Conservation (phyloP, 2,888 invertebrate genomes). For the Tipula unca region DNA sequence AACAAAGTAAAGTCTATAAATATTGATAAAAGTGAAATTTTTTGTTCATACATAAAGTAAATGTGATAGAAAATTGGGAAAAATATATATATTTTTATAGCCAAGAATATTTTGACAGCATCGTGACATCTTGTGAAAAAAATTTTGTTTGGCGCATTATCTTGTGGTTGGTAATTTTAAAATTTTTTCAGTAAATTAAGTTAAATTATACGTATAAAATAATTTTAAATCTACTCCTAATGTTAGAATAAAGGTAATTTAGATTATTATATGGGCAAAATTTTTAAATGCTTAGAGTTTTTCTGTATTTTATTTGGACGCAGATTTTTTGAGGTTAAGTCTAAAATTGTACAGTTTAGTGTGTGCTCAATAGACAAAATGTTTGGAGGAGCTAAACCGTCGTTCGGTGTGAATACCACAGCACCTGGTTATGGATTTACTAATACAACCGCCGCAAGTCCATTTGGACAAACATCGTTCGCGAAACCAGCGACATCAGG, state of each 20-base stretch:
- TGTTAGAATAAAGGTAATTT: not conserved
- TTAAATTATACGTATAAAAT: not conserved
- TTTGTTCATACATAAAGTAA: not conserved
- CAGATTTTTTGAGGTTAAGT: conserved; percentile 17
- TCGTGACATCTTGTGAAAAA: not conserved
- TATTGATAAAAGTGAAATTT: not conserved
- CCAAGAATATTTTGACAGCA: not conserved
- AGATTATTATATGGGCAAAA: not conserved
- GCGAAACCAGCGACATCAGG: conserved; percentile 51
- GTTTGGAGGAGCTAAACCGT: conserved; percentile 34
- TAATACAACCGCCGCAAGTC: conserved; percentile 35
- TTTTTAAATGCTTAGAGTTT: not conserved
- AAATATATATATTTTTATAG: not conserved
- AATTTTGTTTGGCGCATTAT: not conserved
- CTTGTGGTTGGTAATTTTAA: not conserved
- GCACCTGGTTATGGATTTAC: conserved; percentile 33
- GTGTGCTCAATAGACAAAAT: conserved; percentile 23
- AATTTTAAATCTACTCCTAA: not conserved
- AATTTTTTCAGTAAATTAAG: not conserved
- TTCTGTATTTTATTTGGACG: not conserved
- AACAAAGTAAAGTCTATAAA: not conserved
- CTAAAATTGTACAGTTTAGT: not conserved
- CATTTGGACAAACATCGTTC: conserved; percentile 46
- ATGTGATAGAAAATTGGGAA: not conserved
- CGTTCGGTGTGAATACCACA: conserved; percentile 43